These are phyloP conservation scores for Leptobrachium leishanense DNA, from an alignment of 2,113 vertebrate species.

Conservation along the genomic window DNA sequence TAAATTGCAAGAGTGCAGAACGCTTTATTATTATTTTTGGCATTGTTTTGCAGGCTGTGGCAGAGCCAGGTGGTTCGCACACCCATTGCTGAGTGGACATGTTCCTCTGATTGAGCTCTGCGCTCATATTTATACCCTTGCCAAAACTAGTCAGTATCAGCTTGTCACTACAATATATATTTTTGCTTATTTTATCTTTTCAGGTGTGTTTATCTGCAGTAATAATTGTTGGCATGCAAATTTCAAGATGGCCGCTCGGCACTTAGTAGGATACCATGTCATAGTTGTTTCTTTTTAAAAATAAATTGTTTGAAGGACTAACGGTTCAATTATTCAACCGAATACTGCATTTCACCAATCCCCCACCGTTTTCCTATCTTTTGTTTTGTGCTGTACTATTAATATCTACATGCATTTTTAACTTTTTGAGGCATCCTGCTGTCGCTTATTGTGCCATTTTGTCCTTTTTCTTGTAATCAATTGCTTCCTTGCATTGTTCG, in stretches of 20 bases:
- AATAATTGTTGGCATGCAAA: background rate
- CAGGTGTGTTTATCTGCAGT: background rate
- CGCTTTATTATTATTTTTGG: no score
- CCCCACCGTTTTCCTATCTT: slow-evolving; percentile 10
- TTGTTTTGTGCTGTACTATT: slow-evolving; percentile 22
- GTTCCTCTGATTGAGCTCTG: no score
- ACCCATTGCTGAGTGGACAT: no score
- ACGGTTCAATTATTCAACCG: slow-evolving; percentile 24
- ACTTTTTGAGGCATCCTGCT: slow-evolving; percentile 32
- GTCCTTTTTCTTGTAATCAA: slow-evolving; percentile 28
- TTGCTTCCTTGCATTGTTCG: slow-evolving; percentile 35
- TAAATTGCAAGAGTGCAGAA: no score
- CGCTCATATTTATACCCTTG: no score
- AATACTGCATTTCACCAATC: slow-evolving; percentile 10
- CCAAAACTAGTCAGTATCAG: no score
- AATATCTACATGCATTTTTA: slow-evolving; percentile 28
- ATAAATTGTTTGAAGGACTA: slow-evolving; percentile 19
- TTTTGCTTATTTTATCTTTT: no score
- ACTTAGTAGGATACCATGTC: background rate
- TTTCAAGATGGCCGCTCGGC: background rate
- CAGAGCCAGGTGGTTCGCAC: no score
- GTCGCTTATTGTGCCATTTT: slow-evolving; percentile 28
- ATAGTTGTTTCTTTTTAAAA: slow-evolving; percentile 10
- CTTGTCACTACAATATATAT: no score
- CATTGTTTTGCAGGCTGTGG: no score